Conservation (phyloP, 2,797 vertebrate genomes). For the Halcyon leucocephala region DNA sequence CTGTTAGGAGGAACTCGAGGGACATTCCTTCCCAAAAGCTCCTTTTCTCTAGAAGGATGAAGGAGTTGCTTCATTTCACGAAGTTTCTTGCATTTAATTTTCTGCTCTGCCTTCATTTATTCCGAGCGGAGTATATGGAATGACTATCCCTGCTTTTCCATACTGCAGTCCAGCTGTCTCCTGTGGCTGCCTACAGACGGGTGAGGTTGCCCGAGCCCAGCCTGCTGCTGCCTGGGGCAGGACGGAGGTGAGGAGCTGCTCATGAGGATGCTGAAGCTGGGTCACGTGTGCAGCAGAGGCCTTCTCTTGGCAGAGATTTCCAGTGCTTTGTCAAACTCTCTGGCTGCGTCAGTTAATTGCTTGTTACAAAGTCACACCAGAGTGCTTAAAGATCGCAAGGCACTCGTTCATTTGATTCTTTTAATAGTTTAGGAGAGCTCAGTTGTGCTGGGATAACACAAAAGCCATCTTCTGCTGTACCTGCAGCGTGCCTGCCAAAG, state of each 20-base stretch:
- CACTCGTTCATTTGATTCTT: not conserved
- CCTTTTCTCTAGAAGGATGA: not conserved
- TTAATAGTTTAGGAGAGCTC: not conserved
- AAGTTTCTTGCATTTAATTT: not conserved
- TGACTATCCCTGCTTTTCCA: not conserved
- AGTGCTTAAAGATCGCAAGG: accelerated
- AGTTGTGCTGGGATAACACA: not conserved
- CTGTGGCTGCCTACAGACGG: too few relatives aligned
- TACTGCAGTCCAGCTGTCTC: not conserved
- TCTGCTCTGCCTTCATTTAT: not conserved
- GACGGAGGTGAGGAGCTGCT: not conserved
- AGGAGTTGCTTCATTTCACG: not conserved
- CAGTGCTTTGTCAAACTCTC: not conserved
- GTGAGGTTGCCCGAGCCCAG: not conserved
- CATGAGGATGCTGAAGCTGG: not conserved
- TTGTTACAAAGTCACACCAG: not conserved
- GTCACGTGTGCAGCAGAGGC: not conserved
- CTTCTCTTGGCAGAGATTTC: not conserved
- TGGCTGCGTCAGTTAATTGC: not conserved
- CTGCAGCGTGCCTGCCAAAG: not conserved
- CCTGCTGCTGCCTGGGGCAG: not conserved
- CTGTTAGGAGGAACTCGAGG: not conserved
- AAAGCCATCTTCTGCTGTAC: not conserved
- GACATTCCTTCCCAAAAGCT: not conserved
- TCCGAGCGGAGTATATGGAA: not conserved